Percentiles rank a stretch among this genome's conserved stretches.
These are phyloP conservation scores for Apis mellifera DNA, from an alignment of 1,140 invertebrate genomes.

Conservation along the genomic window Amel_HAv3.1 CM009937.2:1795001-1795500, in stretches of 20 bases:
- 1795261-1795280: constrained; percentile 43
- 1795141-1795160: constrained; percentile 33
- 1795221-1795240: constrained; percentile 26
- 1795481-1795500: no score
- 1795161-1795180: constrained; percentile 45
- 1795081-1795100: not conserved
- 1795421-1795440: no score
- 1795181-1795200: constrained; percentile 42
- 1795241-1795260: constrained; percentile 44
- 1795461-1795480: no score
- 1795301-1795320: not conserved
- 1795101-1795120: not conserved
- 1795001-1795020: not conserved
- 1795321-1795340: not conserved
- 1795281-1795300: constrained; percentile 30
- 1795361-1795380: no score
- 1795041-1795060: constrained; percentile 24
- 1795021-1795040: not conserved
- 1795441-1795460: no score
- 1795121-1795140: constrained; percentile 32
- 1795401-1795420: no score
- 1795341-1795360: no score
- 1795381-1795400: no score
- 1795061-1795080: not conserved
- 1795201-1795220: constrained; percentile 2